Percentiles rank a stretch among this genome's conserved stretches.
These are phyloP conservation scores for Neotoxoptera formosana DNA, from an alignment of 1,140 invertebrate genomes.

Conservation along the genomic window DNA sequence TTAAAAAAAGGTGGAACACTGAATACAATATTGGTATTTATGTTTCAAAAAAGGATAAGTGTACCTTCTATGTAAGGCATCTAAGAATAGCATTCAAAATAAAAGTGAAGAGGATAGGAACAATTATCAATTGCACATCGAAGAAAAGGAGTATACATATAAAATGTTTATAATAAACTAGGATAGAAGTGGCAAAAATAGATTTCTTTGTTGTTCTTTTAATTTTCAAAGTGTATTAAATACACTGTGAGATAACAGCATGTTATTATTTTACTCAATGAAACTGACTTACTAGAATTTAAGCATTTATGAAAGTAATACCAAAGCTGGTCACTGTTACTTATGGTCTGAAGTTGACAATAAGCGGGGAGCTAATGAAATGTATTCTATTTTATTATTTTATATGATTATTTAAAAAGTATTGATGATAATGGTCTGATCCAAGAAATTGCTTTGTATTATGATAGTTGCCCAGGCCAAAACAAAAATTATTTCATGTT, in stretches of 20 bases:
- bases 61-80: background rate
- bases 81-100: background rate
- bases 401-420: slow-evolving; percentile 8
- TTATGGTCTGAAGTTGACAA: slow-evolving; percentile 43
- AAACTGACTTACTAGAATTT: slow-evolving; percentile 11
- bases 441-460: slow-evolving; percentile 24
- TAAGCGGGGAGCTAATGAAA: slow-evolving; percentile 29
- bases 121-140: background rate
- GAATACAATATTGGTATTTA: background rate
- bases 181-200: slow-evolving; percentile 31
- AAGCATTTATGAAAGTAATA: slow-evolving; percentile 39
- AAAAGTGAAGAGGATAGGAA: slow-evolving; percentile 6
- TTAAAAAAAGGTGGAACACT: slow-evolving; percentile 5
- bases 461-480: background rate
- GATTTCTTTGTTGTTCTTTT: slow-evolving; percentile 10
- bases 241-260: slow-evolving; percentile 21
- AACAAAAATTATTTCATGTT: slow-evolving; percentile 47
- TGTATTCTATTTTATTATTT: slow-evolving; percentile 23
- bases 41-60: background rate
- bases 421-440: background rate
- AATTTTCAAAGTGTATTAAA: slow-evolving; percentile 25
- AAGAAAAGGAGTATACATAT: slow-evolving; percentile 32
- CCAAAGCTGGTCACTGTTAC: slow-evolving; percentile 7
- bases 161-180: background rate
- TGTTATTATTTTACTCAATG: slow-evolving; percentile 42